These are phyloP conservation scores for Philaethria dido DNA, from an alignment of 2,888 invertebrate genomes.

Conservation along the genomic window DNA sequence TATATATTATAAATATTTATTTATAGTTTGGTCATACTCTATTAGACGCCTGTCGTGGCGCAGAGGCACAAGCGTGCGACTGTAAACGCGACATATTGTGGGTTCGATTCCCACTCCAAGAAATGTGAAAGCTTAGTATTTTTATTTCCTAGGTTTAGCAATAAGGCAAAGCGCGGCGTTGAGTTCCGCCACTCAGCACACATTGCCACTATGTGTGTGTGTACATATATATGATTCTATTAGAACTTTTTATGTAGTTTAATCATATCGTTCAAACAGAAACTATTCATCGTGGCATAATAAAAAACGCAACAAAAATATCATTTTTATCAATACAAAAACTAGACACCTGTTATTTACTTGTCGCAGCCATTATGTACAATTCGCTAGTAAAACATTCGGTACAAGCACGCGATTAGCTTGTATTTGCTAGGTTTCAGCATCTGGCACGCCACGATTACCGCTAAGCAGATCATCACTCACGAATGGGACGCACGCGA, in stretches of 20 bases:
- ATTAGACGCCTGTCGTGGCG: too few species aligned
- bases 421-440: conserved; percentile 79
- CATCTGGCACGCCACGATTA: conserved; percentile 76
- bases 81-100: too few species aligned
- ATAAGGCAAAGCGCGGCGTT: too few species aligned
- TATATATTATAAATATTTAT: not conserved
- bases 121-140: too few species aligned
- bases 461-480: conserved; percentile 79
- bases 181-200: too few species aligned
- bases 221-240: too few species aligned
- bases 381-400: conserved; percentile 36
- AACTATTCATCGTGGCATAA: not conserved
- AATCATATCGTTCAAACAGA: not conserved
- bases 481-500: conserved; percentile 75
- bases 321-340: not conserved
- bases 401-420: conserved; percentile 41
- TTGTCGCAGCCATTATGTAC: conserved; percentile 19
- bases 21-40: not conserved
- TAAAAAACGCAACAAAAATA: not conserved
- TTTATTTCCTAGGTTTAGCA: too few species aligned
- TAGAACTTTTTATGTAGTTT: not conserved
- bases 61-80: too few species aligned
- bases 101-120: too few species aligned
- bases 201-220: not conserved
- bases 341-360: not conserved